Percentiles rank a stretch among this genome's conserved stretches.
These are phyloP conservation scores for Neelides sp. DNA, from an alignment of 1,140 invertebrate genomes.

Conservation along the genomic window DNA sequence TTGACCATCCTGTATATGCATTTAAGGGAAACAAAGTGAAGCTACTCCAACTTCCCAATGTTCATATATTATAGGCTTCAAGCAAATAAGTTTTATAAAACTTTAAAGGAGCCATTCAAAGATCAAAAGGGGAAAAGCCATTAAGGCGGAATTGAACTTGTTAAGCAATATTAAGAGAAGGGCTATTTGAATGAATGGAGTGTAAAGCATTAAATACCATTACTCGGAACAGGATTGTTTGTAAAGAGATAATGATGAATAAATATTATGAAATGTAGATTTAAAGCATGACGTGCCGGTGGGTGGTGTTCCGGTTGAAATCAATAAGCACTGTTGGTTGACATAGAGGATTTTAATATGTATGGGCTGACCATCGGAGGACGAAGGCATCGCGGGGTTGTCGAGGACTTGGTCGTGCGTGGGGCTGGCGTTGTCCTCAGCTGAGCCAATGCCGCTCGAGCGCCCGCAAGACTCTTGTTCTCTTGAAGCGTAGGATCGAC, in stretches of 20 bases:
- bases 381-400: conserved; percentile 23
- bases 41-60: background rate
- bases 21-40: background rate
- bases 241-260: too few species aligned
- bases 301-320: too few species aligned
- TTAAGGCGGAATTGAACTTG: too few species aligned
- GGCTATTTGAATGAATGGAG: too few species aligned
- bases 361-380: conserved; percentile 27
- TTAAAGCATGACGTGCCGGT: too few species aligned
- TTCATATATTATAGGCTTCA: background rate
- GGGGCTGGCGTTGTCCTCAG: conserved; percentile 43
- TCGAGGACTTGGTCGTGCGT: conserved; percentile 31
- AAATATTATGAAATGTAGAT: too few species aligned
- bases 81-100: background rate
- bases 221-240: too few species aligned
- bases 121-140: too few species aligned
- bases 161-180: too few species aligned
- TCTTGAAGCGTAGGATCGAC: conserved; percentile 26
- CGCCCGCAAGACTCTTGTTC: conserved; percentile 36
- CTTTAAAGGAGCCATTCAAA: background rate
- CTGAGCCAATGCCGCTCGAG: conserved; percentile 68
- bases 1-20: background rate
- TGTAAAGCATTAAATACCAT: too few species aligned
- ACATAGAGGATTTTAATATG: too few species aligned
- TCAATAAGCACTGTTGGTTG: too few species aligned